A percentile compares a stretch with the other conserved stretches of the same genome.
Conservation (phyloP, 2,888 invertebrate species). For the Entomobrya multifasciata region DNA sequence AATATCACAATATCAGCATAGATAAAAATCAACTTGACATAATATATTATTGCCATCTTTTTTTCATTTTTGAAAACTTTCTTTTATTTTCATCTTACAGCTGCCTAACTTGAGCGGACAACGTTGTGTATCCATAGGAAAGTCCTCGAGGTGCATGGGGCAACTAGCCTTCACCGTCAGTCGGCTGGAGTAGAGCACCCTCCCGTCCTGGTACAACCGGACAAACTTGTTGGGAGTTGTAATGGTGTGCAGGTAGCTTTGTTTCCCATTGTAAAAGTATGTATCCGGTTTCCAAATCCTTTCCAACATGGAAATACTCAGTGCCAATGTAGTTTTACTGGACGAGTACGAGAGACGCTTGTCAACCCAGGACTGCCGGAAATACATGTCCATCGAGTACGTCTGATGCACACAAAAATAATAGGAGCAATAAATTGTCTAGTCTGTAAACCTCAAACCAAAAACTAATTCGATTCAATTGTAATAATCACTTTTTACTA, state of each 20-base stretch:
- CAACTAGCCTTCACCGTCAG: constrained; percentile 92
- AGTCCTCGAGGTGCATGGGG: constrained; percentile 91
- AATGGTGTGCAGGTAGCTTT: constrained; percentile 91
- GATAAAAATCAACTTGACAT: too few relatives aligned
- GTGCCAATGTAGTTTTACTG: constrained; percentile 86
- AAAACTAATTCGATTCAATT: too few relatives aligned
- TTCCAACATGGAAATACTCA: constrained; percentile 90
- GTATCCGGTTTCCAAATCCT: constrained; percentile 94
- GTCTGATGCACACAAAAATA: constrained; percentile 85
- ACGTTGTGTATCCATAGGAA: constrained; percentile 91
- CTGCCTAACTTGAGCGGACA: constrained; percentile 91
- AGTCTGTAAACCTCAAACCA: too few relatives aligned
- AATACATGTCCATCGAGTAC: constrained; percentile 93
- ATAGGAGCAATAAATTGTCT: too few relatives aligned
- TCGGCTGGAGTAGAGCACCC: constrained; percentile 88
- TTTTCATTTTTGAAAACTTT: too few relatives aligned
- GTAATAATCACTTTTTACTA: too few relatives aligned
- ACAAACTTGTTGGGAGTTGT: constrained; percentile 93
- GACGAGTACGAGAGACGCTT: constrained; percentile 87
- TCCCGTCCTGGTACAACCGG: constrained; percentile 87
- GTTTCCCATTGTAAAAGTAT: constrained; percentile 85
- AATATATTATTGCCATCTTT: too few relatives aligned
- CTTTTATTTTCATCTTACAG: constrained; percentile 85
- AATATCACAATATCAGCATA: too few relatives aligned
- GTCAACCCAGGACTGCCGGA: constrained; percentile 92